These are phyloP conservation scores for Eristalis tenax DNA, from an alignment of 2,888 invertebrate genomes.

Conservation along the genomic window DNA sequence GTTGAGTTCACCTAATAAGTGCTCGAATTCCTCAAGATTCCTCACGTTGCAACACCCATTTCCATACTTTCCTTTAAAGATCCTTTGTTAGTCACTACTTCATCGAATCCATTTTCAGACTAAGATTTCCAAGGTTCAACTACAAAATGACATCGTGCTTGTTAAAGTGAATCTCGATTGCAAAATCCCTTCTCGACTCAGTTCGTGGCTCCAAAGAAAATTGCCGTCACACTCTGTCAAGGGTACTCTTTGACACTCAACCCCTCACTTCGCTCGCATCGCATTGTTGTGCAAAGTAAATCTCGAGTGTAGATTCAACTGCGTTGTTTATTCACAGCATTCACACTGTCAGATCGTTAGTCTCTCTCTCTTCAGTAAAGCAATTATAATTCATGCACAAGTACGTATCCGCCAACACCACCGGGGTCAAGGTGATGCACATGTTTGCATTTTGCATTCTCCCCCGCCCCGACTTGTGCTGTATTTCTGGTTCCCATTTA, in stretches of 20 bases:
- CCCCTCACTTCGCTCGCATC: background rate
- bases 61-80: too few species aligned
- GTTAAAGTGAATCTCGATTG: too few species aligned
- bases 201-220: background rate
- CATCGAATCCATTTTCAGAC: too few species aligned
- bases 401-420: background rate
- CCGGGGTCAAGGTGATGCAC: background rate
- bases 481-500: background rate
- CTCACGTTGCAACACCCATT: too few species aligned
- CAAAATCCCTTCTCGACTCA: too few species aligned
- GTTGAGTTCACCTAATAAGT: too few species aligned
- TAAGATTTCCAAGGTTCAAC: too few species aligned
- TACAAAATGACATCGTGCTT: too few species aligned
- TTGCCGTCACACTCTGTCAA: background rate
- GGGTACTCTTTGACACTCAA: background rate
- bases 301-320: background rate
- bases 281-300: background rate
- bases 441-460: background rate
- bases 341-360: background rate
- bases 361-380: background rate
- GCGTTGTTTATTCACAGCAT: background rate
- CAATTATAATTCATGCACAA: slow-evolving; percentile 1
- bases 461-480: background rate
- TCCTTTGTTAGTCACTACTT: too few species aligned
- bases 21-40: too few species aligned